Percentiles rank a stretch among this genome's conserved stretches.
These are phyloP conservation scores for Eulemur albifrons DNA, from an alignment of 2,797 vertebrate genomes.

Conservation along the genomic window DNA sequence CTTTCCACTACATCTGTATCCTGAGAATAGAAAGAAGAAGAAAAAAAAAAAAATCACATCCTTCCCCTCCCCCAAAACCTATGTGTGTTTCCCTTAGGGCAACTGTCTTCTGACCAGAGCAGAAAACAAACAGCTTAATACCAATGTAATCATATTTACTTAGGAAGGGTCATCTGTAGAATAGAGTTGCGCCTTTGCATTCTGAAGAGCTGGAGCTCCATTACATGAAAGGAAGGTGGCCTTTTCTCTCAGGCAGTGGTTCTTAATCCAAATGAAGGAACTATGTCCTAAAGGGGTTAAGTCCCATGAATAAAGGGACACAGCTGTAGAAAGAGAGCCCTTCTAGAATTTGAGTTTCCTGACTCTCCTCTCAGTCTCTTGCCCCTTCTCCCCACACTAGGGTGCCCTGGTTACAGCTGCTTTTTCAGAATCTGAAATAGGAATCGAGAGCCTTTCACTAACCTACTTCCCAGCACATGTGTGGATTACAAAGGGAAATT, in stretches of 20 bases:
- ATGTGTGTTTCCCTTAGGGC: background rate
- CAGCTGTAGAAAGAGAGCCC: background rate
- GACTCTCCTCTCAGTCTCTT: background rate
- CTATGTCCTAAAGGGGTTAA: background rate
- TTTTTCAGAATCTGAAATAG: slow-evolving; percentile 15
- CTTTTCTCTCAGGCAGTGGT: background rate
- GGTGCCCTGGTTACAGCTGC: background rate
- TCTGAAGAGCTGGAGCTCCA: background rate
- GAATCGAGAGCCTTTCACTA: background rate
- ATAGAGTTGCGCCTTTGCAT: background rate
- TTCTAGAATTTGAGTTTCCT: background rate
- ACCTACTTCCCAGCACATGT: background rate
- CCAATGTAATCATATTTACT: background rate
- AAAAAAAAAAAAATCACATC: background rate
- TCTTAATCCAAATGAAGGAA: slow-evolving; percentile 14
- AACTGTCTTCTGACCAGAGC: background rate
- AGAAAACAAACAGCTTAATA: background rate
- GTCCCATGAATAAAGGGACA: background rate
- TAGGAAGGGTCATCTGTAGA: background rate
- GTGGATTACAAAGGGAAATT: slow-evolving; percentile 58
- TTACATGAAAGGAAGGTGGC: background rate
- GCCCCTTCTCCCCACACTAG: background rate
- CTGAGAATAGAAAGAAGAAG: background rate
- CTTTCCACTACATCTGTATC: background rate
- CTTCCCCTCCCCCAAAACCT: background rate